A percentile compares a stretch with the other conserved stretches of the same genome.
Evolutionary conservation across 2,888 invertebrate genomes (phyloP).

Genomic region (Trichogramma evanescens): DNA sequence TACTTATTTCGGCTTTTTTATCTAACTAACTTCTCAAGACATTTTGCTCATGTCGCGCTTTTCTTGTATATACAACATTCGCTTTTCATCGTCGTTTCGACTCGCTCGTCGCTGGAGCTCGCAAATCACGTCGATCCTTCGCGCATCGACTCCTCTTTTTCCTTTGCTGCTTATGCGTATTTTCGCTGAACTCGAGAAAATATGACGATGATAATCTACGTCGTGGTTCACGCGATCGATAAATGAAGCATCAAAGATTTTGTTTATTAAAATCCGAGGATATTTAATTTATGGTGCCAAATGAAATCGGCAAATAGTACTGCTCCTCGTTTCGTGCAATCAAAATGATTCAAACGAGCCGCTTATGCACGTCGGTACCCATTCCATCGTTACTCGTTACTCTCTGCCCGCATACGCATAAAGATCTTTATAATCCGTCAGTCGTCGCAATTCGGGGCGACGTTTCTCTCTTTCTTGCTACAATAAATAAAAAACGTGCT

Average conservation of each 20-base stretch:
- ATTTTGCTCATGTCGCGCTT: slow-evolving; percentile 16
- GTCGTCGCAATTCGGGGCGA: slow-evolving; percentile 9
- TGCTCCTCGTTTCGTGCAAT: no score
- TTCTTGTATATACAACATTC: not conserved
- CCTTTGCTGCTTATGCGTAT: not conserved
- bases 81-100: no score
- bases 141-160: slow-evolving; percentile 16
- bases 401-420: not conserved
- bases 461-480: slow-evolving; percentile 12
- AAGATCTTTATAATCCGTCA: slow-evolving; percentile 8
- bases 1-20: slow-evolving; percentile 46
- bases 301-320: no score
- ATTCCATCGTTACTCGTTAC: not conserved
- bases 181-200: no score
- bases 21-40: slow-evolving; percentile 39
- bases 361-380: not conserved
- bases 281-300: no score
- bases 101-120: no score
- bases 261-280: no score
- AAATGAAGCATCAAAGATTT: no score
- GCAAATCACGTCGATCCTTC: not conserved
- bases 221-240: no score
- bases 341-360: no score
- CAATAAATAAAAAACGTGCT: slow-evolving; percentile 13
- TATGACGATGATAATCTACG: no score